Conservation (phyloP, 1,140 invertebrate species). For the Anastrepha obliqua region DNA sequence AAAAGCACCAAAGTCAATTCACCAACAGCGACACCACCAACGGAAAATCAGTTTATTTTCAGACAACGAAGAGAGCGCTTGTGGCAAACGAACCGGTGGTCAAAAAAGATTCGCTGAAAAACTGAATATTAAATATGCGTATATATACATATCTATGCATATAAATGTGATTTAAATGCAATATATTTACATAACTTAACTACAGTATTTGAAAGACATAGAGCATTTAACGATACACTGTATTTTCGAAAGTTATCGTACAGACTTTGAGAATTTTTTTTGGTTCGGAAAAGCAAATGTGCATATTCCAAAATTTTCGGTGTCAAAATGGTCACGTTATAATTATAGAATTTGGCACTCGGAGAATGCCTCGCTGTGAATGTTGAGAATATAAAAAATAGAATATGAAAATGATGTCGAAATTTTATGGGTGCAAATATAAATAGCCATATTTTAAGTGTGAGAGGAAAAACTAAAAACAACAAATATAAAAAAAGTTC, state of each 20-base stretch:
- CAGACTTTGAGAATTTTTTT: neutral
- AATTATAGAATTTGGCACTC: constrained; percentile 51
- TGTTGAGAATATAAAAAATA: neutral
- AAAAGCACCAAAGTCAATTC: constrained; percentile 4
- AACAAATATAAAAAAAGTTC: neutral
- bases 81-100: constrained; percentile 15
- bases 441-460: constrained; percentile 40
- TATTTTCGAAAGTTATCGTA: neutral
- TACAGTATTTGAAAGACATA: neutral
- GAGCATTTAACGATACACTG: neutral
- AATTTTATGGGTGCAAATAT: constrained; percentile 49
- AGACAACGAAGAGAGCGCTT: constrained; percentile 54
- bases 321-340: constrained; percentile 38
- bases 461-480: neutral
- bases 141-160: constrained; percentile 15
- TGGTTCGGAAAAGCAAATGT: neutral
- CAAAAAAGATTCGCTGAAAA: neutral
- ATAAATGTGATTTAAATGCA: neutral
- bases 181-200: neutral
- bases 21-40: neutral
- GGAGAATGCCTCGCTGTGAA: neutral
- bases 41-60: constrained; percentile 56
- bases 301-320: constrained; percentile 5
- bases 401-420: constrained; percentile 41
- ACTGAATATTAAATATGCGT: neutral